phyloP scores from a whole-genome alignment of 2,888 invertebrate species.

The Lordiphosa fenestrarum region DNA sequence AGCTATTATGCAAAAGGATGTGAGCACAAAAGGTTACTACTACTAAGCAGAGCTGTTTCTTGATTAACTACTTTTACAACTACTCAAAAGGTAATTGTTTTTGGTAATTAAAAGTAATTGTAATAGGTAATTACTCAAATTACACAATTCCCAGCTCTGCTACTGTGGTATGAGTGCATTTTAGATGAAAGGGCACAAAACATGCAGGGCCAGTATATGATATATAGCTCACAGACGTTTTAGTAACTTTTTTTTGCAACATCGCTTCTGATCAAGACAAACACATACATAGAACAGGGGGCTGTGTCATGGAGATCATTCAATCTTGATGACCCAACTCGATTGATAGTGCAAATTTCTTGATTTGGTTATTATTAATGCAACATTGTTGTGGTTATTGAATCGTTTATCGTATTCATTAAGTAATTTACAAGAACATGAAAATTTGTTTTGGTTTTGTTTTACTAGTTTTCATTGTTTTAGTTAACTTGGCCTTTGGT shows the following conservation, averaged over 20 bases:
- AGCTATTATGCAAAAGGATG: conserved; percentile 14
- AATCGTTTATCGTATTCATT: conserved; percentile 35
- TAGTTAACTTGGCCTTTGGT: conserved; percentile 82
- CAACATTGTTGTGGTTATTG: conserved; percentile 70
- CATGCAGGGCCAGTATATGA: conserved; percentile 48
- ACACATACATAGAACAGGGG: conserved; percentile 50
- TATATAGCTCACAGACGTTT: conserved; percentile 38
- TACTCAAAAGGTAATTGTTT: too few relatives aligned
- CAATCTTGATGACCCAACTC: conserved; percentile 29
- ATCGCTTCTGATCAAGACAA: conserved; percentile 37
- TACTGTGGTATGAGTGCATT: too few relatives aligned
- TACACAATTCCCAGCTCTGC: too few relatives aligned
- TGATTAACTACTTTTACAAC: too few relatives aligned
- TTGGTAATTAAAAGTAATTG: too few relatives aligned
- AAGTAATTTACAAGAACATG: conserved; percentile 67
- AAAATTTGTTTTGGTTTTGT: conserved; percentile 33
- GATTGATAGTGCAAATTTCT: conserved; percentile 58
- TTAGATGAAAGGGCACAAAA: conserved; percentile 38
- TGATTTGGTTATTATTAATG: conserved; percentile 55
- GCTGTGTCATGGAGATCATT: conserved; percentile 1
- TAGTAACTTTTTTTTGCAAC: conserved; percentile 66
- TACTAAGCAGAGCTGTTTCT: too few relatives aligned
- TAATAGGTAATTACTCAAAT: too few relatives aligned
- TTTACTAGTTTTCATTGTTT: conserved; percentile 56
- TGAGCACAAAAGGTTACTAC: too few relatives aligned